Percentiles rank a stretch among this genome's conserved stretches.
Evolutionary conservation across 2,797 vertebrate species (phyloP).

Genomic region (Bovichtus diacanthus): DNA sequence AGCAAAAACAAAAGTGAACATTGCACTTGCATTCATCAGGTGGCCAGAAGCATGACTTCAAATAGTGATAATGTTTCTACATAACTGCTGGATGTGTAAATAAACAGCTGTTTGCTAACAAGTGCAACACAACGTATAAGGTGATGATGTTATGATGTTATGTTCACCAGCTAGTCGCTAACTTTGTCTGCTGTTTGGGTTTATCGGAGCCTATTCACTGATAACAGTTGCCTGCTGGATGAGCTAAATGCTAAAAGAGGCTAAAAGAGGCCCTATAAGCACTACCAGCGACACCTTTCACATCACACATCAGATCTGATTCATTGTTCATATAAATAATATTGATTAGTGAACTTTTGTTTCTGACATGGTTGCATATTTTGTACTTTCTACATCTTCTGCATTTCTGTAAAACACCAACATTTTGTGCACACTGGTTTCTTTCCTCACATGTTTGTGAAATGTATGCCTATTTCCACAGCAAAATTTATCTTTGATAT

Average conservation of each 20-base stretch:
- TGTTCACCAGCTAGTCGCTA: too few relatives aligned
- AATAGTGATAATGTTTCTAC: too few relatives aligned
- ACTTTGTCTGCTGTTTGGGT: too few relatives aligned
- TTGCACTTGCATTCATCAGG: too few relatives aligned
- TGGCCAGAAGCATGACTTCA: too few relatives aligned
- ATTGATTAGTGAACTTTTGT: too few relatives aligned
- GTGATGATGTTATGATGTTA: too few relatives aligned
- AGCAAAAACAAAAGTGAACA: too few relatives aligned
- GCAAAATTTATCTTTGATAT: conserved; percentile 46
- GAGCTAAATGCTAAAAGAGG: neutral
- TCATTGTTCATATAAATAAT: too few relatives aligned
- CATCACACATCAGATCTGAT: neutral
- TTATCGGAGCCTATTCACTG: neutral
- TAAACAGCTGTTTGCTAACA: too few relatives aligned
- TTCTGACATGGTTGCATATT: neutral
- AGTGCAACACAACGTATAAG: too few relatives aligned
- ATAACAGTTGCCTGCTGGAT: neutral
- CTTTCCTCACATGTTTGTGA: conserved; percentile 14
- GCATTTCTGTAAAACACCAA: neutral
- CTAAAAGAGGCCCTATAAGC: neutral
- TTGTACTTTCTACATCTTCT: neutral
- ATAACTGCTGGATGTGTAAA: too few relatives aligned
- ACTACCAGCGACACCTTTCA: neutral
- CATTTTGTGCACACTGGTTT: neutral
- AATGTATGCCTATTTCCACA: conserved; percentile 28